Percentiles rank a stretch among this genome's conserved stretches.
These are phyloP conservation scores for Marmota monax DNA, from an alignment of 2,113 vertebrate species.

Conservation along the genomic window DNA sequence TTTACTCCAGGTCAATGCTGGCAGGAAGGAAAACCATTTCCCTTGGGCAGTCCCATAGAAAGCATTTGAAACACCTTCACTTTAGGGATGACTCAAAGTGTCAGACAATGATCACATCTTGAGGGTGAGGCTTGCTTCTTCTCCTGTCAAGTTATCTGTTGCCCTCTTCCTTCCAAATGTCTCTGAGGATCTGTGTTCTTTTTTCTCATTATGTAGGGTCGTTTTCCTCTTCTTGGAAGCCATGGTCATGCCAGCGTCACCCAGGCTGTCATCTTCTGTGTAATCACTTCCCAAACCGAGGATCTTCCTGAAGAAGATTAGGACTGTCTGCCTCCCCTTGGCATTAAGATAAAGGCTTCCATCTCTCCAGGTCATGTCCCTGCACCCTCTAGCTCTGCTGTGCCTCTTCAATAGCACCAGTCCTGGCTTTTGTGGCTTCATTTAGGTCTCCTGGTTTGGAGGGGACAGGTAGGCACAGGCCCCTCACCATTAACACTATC, in stretches of 20 bases:
- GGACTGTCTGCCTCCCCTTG: background rate
- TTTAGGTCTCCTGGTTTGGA: background rate
- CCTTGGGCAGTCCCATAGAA: fast-evolving
- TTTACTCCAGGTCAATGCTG: background rate
- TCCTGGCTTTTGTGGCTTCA: background rate
- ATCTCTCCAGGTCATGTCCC: background rate
- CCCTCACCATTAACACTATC: background rate
- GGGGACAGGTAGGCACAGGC: background rate
- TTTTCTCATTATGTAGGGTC: background rate
- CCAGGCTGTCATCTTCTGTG: background rate
- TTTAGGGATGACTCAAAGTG: background rate
- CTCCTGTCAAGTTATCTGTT: background rate
- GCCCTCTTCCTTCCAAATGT: background rate
- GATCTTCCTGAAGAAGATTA: background rate
- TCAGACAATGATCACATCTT: background rate
- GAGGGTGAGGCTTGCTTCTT: background rate
- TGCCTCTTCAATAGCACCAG: background rate
- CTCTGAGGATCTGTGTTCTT: background rate
- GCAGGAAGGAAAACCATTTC: background rate
- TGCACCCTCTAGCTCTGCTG: background rate
- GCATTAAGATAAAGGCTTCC: background rate
- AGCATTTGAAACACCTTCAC: too few species aligned
- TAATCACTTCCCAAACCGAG: background rate
- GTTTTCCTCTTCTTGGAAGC: background rate
- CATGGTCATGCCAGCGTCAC: background rate